Base-by-base conservation (phyloP, 35 echinoderm and acorn worm species). In the Chiridota heheva region DNA sequence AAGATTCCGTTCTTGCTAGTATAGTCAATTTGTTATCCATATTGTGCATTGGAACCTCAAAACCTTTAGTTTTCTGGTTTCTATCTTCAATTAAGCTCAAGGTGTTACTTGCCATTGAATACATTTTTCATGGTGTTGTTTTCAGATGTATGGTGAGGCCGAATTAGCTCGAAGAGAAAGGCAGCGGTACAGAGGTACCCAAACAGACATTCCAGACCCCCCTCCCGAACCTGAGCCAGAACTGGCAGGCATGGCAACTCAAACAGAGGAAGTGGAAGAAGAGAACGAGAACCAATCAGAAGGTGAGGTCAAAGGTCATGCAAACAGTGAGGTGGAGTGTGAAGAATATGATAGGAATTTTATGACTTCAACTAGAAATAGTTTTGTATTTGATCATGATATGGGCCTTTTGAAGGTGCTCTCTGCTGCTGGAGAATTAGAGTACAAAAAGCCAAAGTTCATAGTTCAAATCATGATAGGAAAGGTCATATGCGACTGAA, bases 111-210 rank as follows among this genome's bases (percentile, higher is more conserved):
- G n/a, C n/a, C n/a, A n/a, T 27, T 65, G 29, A 30, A 13, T 10
- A 16, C 12, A 8, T 13, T 10, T 65, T 15, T 65, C 8, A 65
- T 12, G 8, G 10, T 53, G 10, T 10, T 53, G 22, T 27, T n/a
- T 22, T 7, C 60, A 96, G 92, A 66, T 96, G 92, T 78, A 63
- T 87, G 40, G 92, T 96, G 92, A 96, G 57, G 92, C 92, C 69
- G 92, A 96, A 63, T 61, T 96, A 12, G 92, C 92, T 1, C 70
- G 88, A 34, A 72, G 87, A 36, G 92, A 96, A 40, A 72, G 92
- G 35, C 87, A 96, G 44, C 66, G 92, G 1, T 96, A 96, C 77
- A 67, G 82, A 36, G 92, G 78, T 29, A 88, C 86, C 38, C 92
- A 96, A 83, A 96, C 92, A 0, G 87, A 96, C 34, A 48, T 57